These are phyloP conservation scores for Salvelinus namaycush DNA, from an alignment of 2,113 vertebrate genomes.

Conservation along the genomic window DNA sequence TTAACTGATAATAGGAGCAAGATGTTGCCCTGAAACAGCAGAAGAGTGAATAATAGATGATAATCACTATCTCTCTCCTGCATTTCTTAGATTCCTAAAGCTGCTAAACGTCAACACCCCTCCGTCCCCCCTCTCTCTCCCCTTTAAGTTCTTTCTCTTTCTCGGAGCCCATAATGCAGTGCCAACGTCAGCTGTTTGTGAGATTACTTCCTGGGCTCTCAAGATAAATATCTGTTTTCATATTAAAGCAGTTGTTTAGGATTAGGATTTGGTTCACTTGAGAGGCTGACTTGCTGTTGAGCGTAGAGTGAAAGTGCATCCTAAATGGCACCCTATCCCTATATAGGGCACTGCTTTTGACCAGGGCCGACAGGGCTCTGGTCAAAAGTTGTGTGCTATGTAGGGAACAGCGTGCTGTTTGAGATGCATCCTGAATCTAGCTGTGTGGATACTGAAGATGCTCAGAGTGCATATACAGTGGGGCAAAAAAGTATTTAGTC, in stretches of 20 bases:
- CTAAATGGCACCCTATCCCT: neutral
- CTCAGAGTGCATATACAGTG: neutral
- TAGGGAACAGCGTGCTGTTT: no score
- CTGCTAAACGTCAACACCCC: neutral
- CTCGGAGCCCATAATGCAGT: slow-evolving; percentile 1
- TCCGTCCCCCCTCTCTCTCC: neutral
- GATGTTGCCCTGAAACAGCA: no score
- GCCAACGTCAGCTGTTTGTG: slow-evolving; percentile 14
- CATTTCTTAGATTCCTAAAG: no score
- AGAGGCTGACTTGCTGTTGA: slow-evolving; percentile 1
- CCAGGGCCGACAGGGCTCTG: no score
- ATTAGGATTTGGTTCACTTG: slow-evolving; percentile 40
- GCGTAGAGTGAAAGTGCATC: neutral
- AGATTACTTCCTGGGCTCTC: slow-evolving; percentile 20
- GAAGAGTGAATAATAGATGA: no score
- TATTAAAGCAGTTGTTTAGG: slow-evolving; percentile 17
- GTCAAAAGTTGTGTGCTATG: no score
- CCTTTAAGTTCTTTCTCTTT: neutral
- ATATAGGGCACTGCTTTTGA: neutral
- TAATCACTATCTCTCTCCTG: no score
- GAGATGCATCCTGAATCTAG: neutral
- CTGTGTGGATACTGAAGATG: neutral
- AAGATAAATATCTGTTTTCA: slow-evolving; percentile 26
- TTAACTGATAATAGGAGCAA: slow-evolving; percentile 3
- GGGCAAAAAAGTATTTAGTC: no score